These are phyloP conservation scores for Megaceryle alcyon DNA, from an alignment of 2,797 vertebrate genomes.

Conservation along the genomic window DNA sequence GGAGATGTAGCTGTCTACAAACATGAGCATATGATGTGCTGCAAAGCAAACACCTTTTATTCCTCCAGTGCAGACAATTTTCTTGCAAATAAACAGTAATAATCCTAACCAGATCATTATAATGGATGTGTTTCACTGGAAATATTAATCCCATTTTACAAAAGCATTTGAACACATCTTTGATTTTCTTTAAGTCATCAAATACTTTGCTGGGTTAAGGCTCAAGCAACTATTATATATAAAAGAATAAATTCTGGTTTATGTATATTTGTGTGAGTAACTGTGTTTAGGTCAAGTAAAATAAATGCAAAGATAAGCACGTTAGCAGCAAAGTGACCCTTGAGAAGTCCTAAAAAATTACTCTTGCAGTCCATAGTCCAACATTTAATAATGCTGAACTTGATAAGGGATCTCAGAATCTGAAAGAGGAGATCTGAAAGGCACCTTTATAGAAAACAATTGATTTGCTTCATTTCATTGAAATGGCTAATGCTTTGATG, in stretches of 20 bases:
- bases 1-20: neutral
- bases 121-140: neutral
- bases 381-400: conserved; percentile 71
- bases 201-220: neutral
- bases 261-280: neutral
- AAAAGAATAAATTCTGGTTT: conserved; percentile 8
- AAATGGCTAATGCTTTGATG: conserved; percentile 85
- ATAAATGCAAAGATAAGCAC: conserved; percentile 51
- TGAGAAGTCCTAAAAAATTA: conserved; percentile 64
- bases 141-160: neutral
- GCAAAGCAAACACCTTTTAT: neutral
- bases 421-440: conserved; percentile 81
- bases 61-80: neutral
- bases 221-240: neutral
- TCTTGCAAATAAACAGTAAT: neutral
- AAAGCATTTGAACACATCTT: neutral
- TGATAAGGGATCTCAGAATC: conserved; percentile 66
- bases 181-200: neutral
- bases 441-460: conserved; percentile 82
- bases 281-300: conserved; percentile 47
- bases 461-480: conserved; percentile 86
- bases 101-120: neutral
- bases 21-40: neutral
- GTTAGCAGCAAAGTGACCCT: conserved; percentile 64
- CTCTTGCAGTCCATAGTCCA: conserved; percentile 57